These are phyloP conservation scores for Grammomys dolichurus DNA, from an alignment of 2,113 vertebrate genomes.

Conservation along the genomic window DNA sequence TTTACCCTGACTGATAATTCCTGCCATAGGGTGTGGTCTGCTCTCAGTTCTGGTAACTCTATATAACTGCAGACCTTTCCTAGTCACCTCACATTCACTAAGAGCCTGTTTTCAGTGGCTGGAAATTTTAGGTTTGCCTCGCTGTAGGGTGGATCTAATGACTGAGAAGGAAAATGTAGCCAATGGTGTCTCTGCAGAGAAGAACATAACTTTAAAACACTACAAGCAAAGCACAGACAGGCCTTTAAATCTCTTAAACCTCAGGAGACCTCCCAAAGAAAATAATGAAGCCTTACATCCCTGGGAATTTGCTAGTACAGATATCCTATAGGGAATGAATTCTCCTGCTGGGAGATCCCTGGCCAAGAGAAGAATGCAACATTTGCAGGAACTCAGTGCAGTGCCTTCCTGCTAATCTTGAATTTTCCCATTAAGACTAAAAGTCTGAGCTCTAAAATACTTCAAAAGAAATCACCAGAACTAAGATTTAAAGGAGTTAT, in stretches of 20 bases:
- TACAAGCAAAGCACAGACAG: not conserved
- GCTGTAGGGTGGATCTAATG: not conserved
- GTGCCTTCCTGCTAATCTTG: not conserved
- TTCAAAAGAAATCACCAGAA: slow-evolving; percentile 19
- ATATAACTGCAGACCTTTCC: not conserved
- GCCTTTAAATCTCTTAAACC: not conserved
- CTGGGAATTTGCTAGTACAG: not conserved
- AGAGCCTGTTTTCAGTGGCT: not conserved
- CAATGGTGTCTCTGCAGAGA: not conserved
- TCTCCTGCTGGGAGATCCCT: not conserved
- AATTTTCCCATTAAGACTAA: slow-evolving; percentile 20
- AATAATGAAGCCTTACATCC: not conserved
- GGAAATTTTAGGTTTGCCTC: not conserved
- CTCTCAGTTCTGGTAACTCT: not conserved
- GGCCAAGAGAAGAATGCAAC: not conserved
- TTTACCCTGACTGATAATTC: not conserved
- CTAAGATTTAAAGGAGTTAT: not conserved
- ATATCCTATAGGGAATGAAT: not conserved
- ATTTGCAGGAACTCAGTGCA: not conserved
- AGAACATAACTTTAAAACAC: slow-evolving; percentile 21
- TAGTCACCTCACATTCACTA: not conserved
- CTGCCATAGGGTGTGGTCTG: not conserved
- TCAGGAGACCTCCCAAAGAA: not conserved
- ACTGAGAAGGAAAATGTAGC: not conserved
- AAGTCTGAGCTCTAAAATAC: slow-evolving; percentile 6